Base-by-base conservation (phyloP, 2,888 invertebrate species). In the Minunthozetes semirufus region DNA sequence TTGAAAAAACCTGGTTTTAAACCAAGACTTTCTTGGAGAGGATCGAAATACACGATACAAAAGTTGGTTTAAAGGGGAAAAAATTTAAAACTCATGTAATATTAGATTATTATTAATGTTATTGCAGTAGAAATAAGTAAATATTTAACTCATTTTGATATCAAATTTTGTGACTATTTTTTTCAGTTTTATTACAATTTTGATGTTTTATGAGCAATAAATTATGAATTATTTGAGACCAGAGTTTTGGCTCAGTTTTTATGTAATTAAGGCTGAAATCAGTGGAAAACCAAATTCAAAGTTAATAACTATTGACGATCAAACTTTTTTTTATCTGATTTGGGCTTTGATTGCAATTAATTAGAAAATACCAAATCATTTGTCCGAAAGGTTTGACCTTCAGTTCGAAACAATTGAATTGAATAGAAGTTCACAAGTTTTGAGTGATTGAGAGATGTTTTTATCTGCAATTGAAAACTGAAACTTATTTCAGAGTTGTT, bases 361-460 rank as follows among this genome's bases (percentile, higher is more conserved):
- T n/a, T 19, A 50, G 42, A 42, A 42, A 42, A 42, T 42, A 42
- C 1, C 8, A 11, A 42, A 42, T 13, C 50, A 50, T n/a, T n/a
- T 50, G 50, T 50, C 50, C 19, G n/a, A 50, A 50, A 50, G 50
- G 50, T n/a, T 19, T 50, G 50, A 50, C 50, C 50, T 50, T 50
- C 59, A 13, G 15, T 59, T 27, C 27, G 27, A 11, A 25, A 59
- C 59, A 59, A 59, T 59, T 59, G 27, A 59, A 59, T 59, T 59
- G 19, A 9, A 27, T 9, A 15, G 1, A 27, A 59, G 27, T 59
- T 59, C 25, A 59, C 15, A 27, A 59, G 6, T 25, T 59, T 59
- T 59, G 59, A 59, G 27, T 59, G 27, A 59, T 59, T 59, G 59
- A 59, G 27, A 27, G 27, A 59, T 59, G 27, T 59, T 59, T 59